Percentiles rank a stretch among this genome's conserved stretches.
These are phyloP conservation scores for Spondyliosoma cantharus DNA, from an alignment of 2,797 vertebrate species.

Conservation along the genomic window DNA sequence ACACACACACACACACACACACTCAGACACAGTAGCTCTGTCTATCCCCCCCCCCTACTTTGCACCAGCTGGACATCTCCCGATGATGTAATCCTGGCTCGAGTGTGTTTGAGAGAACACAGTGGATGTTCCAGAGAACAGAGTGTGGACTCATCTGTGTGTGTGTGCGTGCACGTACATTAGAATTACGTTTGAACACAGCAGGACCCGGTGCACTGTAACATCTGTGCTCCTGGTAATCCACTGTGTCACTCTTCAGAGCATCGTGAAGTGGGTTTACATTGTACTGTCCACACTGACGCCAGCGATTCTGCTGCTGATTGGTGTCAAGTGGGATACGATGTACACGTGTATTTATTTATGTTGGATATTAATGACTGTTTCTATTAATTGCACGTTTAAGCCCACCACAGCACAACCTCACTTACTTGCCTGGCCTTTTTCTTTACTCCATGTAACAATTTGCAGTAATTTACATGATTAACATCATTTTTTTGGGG, in stretches of 20 bases:
- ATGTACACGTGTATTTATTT: too few relatives aligned
- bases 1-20: conserved; percentile 30
- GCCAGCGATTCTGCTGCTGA: conserved; percentile 3
- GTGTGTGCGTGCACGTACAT: neutral
- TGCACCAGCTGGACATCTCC: conserved; percentile 64
- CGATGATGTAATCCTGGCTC: conserved; percentile 67
- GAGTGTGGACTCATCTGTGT: neutral
- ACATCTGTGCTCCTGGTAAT: conserved; percentile 69
- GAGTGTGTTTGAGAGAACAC: conserved; percentile 49
- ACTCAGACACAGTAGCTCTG: conserved; percentile 18
- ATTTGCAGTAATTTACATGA: too few relatives aligned
- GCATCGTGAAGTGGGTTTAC: conserved; percentile 26
- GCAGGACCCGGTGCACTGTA: conserved; percentile 23
- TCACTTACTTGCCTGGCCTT: too few relatives aligned
- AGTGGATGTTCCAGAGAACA: conserved; percentile 29
- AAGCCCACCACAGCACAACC: too few relatives aligned
- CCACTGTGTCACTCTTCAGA: conserved; percentile 8
- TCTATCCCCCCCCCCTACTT: conserved; percentile 20
- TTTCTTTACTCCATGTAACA: too few relatives aligned
- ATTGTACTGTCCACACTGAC: conserved; percentile 1
- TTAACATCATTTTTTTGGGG: too few relatives aligned
- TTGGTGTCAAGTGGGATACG: neutral
- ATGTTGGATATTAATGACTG: too few relatives aligned
- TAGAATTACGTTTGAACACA: conserved; percentile 16
- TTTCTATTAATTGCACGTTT: too few relatives aligned